Evolutionary conservation across 1,140 invertebrate genomes (phyloP).

Genomic region (Sycobia sp.): DNA sequence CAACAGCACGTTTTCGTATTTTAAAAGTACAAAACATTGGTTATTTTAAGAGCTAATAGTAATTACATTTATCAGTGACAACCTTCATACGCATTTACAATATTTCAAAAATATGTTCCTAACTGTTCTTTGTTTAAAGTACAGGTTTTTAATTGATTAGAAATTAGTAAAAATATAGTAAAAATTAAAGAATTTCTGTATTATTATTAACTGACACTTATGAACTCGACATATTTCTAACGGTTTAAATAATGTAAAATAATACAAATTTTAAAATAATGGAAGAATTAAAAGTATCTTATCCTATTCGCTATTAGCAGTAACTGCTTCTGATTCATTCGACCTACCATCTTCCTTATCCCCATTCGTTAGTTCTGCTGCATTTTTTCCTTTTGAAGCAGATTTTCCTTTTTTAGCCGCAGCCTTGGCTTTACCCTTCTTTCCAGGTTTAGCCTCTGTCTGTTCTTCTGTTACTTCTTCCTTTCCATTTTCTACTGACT

Average conservation of each 20-base stretch:
- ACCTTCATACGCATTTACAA: conserved; percentile 31
- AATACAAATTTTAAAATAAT: conserved; percentile 30
- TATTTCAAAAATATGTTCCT: conserved; percentile 35
- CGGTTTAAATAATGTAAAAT: conserved; percentile 32
- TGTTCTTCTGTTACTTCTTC: conserved; percentile 18
- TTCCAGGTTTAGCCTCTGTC: conserved; percentile 16
- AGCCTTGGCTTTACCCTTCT: conserved; percentile 15
- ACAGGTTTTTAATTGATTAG: conserved; percentile 14
- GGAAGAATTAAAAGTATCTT: conserved; percentile 29
- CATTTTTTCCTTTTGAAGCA: conserved; percentile 6
- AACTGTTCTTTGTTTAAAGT: conserved; percentile 24
- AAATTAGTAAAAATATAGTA: too few species aligned
- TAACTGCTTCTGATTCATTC: conserved; percentile 20
- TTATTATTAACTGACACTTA: conserved; percentile 25
- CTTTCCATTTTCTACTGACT: conserved; percentile 24
- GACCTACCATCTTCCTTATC: conserved; percentile 22
- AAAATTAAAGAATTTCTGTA: conserved; percentile 21
- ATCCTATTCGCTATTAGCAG: conserved; percentile 18
- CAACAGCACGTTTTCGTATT: conserved; percentile 30
- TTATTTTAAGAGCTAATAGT: conserved; percentile 28
- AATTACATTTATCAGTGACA: conserved; percentile 27
- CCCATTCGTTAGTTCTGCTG: background rate
- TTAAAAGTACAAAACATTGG: conserved; percentile 34
- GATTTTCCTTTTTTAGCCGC: conserved; percentile 26
- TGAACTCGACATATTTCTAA: conserved; percentile 19